Conservation (phyloP, 2,113 vertebrate genomes). For the Tinamus guttatus region DNA sequence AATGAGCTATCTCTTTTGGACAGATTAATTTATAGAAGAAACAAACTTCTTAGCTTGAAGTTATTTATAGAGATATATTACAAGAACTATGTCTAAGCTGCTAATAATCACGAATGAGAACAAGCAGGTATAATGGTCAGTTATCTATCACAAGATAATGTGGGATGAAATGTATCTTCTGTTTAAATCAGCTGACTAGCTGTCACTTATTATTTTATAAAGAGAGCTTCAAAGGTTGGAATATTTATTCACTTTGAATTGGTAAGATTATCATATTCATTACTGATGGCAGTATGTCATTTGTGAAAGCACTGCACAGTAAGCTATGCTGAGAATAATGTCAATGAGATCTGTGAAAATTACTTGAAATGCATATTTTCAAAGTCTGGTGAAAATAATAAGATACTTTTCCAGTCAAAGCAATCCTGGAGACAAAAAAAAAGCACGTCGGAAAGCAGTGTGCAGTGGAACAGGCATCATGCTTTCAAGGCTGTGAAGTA, state of each 20-base stretch:
- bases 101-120: slow-evolving; percentile 40
- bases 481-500: not conserved
- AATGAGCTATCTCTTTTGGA: slow-evolving; percentile 44
- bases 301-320: not conserved
- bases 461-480: rapidly evolving
- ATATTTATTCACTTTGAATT: not conserved
- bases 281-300: not conserved
- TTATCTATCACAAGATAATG: slow-evolving; percentile 26
- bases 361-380: not conserved
- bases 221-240: not conserved
- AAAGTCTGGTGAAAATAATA: not conserved
- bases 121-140: slow-evolving; percentile 13
- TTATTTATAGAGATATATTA: slow-evolving; percentile 43
- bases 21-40: slow-evolving; percentile 57
- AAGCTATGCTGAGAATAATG: not conserved
- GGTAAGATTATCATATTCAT: not conserved
- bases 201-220: not conserved
- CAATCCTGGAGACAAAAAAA: not conserved
- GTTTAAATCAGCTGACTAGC: not conserved
- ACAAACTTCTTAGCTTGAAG: slow-evolving; percentile 6
- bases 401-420: not conserved
- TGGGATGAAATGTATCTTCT: not conserved
- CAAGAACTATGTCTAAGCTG: not conserved
- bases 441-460: not conserved
- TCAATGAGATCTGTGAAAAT: not conserved